A percentile compares a stretch with the other conserved stretches of the same genome.
phyloP scores from a whole-genome alignment of 2,797 vertebrate species.

The Galagoides demidoff region DNA sequence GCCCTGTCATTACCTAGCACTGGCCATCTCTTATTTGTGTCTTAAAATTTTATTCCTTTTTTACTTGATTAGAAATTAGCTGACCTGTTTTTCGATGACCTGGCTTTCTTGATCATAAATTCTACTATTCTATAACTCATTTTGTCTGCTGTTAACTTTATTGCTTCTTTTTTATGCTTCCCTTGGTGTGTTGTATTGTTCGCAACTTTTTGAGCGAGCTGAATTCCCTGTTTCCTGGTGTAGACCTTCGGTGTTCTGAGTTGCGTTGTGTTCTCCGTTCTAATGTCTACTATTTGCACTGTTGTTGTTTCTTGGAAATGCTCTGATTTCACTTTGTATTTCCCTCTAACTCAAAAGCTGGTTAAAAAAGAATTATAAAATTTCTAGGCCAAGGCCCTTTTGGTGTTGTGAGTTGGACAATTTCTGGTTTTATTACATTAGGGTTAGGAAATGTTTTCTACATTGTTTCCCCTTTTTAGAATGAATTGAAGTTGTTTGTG shows the following conservation, averaged over 20 bases:
- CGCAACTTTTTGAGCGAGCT: not conserved
- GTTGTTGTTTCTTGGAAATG: not conserved
- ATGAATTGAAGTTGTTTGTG: not conserved
- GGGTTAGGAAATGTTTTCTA: not conserved
- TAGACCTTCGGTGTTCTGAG: not conserved
- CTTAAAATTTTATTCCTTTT: no score
- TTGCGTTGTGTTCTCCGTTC: not conserved
- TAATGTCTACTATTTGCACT: not conserved
- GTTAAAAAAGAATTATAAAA: not conserved
- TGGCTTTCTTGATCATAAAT: not conserved
- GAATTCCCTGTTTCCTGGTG: not conserved
- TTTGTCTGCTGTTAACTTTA: not conserved
- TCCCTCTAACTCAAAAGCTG: not conserved
- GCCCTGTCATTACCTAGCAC: fast-evolving
- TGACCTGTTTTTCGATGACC: not conserved
- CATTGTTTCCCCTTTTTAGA: not conserved
- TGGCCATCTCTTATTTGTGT: not conserved
- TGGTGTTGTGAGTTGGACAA: not conserved
- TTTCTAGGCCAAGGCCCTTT: not conserved
- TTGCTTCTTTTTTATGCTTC: not conserved
- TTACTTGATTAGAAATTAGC: not conserved
- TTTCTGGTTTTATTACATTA: not conserved
- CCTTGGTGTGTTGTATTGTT: not conserved
- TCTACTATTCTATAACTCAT: not conserved
- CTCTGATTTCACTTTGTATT: not conserved